Conservation (phyloP, 1,140 invertebrate species). For the Laupala kohalensis region DNA sequence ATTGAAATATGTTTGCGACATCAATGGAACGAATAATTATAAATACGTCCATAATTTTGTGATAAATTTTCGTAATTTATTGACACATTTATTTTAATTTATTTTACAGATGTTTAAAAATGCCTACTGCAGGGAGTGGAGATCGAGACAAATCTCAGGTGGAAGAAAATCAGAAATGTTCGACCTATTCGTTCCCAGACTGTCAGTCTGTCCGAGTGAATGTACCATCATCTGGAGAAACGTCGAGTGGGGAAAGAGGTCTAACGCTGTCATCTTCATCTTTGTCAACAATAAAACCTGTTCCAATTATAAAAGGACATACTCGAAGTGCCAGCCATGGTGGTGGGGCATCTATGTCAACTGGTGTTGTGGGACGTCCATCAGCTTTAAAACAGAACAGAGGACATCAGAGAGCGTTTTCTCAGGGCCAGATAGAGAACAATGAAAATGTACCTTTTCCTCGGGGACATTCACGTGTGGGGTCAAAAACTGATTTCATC, state of each 20-base stretch:
- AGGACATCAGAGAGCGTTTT: conserved; percentile 71
- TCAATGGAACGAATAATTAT: too few species aligned
- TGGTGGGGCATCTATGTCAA: conserved; percentile 37
- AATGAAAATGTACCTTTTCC: conserved; percentile 28
- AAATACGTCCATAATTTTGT: not conserved
- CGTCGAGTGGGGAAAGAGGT: not conserved
- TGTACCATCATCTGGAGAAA: not conserved
- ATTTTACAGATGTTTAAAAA: conserved; percentile 1
- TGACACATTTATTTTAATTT: not conserved
- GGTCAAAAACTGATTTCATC: conserved; percentile 76
- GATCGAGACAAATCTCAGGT: conserved; percentile 1
- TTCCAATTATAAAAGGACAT: conserved; percentile 34
- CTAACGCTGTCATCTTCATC: not conserved
- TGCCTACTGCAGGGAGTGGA: conserved; percentile 9
- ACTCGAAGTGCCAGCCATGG: conserved; percentile 68
- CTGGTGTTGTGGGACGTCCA: conserved; percentile 30
- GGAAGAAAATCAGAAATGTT: conserved; percentile 7
- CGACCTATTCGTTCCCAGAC: conserved; percentile 12
- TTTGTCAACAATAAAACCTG: not conserved
- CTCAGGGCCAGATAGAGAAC: conserved; percentile 69
- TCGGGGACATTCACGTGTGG: conserved; percentile 59
- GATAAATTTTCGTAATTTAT: not conserved
- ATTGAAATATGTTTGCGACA: not conserved
- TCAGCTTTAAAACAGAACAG: conserved; percentile 52
- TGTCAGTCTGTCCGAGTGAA: not conserved